Percentiles rank a stretch among this genome's conserved stretches.
These are phyloP conservation scores for Pogonomyrmex californicus DNA, from an alignment of 1,140 invertebrate species.

Conservation along the genomic window DNA sequence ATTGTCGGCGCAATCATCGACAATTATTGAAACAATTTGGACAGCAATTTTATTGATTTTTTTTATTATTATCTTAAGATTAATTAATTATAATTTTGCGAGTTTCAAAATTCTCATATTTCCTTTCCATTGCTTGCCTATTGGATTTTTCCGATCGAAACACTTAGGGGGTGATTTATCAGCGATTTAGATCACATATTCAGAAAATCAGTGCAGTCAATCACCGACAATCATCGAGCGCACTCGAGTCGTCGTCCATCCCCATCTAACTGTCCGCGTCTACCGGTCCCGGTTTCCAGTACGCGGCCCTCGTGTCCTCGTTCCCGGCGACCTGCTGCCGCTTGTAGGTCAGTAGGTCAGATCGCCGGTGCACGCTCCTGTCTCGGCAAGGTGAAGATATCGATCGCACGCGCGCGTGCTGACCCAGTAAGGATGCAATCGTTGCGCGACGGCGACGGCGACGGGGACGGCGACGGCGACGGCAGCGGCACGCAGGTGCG, in stretches of 20 bases:
- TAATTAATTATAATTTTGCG: too few species aligned
- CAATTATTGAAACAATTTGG: too few species aligned
- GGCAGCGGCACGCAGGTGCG: slow-evolving; percentile 68
- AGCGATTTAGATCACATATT: background rate
- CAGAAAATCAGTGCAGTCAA: slow-evolving; percentile 30
- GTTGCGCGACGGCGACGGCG: slow-evolving; percentile 52
- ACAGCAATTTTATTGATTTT: too few species aligned
- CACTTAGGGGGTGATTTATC: background rate
- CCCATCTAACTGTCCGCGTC: background rate
- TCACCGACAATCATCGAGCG: slow-evolving; percentile 3
- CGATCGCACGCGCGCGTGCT: slow-evolving; percentile 69
- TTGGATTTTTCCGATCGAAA: too few species aligned
- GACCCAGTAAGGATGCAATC: slow-evolving; percentile 68
- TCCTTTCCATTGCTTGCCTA: too few species aligned
- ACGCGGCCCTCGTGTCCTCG: slow-evolving; percentile 35
- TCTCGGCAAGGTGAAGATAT: slow-evolving; percentile 78
- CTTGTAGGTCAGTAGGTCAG: slow-evolving; percentile 65
- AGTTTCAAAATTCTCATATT: too few species aligned
- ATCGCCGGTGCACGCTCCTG: slow-evolving; percentile 65
- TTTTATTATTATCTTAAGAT: too few species aligned
- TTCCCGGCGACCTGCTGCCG: slow-evolving; percentile 49
- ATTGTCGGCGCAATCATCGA: too few species aligned
- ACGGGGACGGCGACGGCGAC: slow-evolving; percentile 39
- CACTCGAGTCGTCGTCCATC: slow-evolving; percentile 19
- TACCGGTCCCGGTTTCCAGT: slow-evolving; percentile 32